Evolutionary conservation across 2,888 invertebrate species (phyloP).

Genomic region (Lasioglossum leucozonium): DNA sequence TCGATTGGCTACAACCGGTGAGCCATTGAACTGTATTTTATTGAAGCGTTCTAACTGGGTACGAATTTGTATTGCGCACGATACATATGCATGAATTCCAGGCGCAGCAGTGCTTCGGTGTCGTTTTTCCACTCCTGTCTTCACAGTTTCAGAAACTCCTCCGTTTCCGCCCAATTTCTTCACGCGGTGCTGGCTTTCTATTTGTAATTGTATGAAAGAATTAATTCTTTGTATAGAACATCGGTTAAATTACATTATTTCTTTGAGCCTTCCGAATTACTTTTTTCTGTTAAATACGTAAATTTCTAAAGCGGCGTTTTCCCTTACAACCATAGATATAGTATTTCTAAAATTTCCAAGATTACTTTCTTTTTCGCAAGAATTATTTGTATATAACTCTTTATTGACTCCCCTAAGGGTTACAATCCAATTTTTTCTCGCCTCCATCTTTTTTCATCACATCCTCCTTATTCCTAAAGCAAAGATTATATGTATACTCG

Average conservation of each 20-base stretch:
- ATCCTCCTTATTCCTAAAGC: too few species aligned
- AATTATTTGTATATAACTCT: too few species aligned
- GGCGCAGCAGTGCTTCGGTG: not conserved
- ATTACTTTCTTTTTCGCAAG: not conserved
- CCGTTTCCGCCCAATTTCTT: not conserved
- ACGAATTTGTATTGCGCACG: not conserved
- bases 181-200: not conserved
- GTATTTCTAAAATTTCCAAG: not conserved
- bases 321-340: too few species aligned
- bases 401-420: too few species aligned
- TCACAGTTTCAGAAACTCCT: not conserved
- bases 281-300: too few species aligned
- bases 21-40: slow-evolving; percentile 6
- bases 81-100: not conserved
- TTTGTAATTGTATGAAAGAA: too few species aligned
- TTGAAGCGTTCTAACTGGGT: not conserved
- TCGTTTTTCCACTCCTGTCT: not conserved
- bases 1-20: not conserved
- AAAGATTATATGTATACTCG: not conserved
- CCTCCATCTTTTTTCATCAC: too few species aligned
- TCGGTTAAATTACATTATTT: too few species aligned
- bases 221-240: too few species aligned
- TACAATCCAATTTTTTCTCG: too few species aligned
- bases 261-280: too few species aligned
- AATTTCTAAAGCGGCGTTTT: too few species aligned